Evolutionary conservation across 2,113 vertebrate genomes (phyloP).

Genomic region (Mugil cephalus): DNA sequence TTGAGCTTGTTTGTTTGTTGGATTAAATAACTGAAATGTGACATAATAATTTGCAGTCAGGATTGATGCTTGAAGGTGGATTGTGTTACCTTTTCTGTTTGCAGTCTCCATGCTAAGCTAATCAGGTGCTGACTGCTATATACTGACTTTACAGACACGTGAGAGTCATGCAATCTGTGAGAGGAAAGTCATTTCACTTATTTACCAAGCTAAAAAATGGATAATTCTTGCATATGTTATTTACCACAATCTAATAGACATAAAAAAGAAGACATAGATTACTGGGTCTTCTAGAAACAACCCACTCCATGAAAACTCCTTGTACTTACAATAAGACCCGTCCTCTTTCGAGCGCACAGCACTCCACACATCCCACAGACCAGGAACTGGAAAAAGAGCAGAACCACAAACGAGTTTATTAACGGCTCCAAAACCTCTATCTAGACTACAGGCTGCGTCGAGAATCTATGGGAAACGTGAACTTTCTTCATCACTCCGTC

Average conservation of each 20-base stretch:
- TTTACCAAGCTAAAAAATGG: no score
- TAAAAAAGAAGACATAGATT: neutral
- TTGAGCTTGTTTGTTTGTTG: no score
- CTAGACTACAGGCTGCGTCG: neutral
- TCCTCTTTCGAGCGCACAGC: constrained; percentile 96
- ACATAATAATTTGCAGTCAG: no score
- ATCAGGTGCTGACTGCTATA: no score
- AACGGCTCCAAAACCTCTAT: constrained; percentile 1
- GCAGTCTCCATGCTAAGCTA: no score
- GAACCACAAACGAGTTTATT: constrained; percentile 40
- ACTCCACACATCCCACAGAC: constrained; percentile 96
- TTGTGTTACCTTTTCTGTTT: no score
- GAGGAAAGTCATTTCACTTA: no score
- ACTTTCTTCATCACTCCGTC: neutral
- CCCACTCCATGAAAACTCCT: neutral
- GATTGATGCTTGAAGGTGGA: no score
- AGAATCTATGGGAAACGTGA: neutral
- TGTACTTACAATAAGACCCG: constrained; percentile 95
- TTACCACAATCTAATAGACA: neutral
- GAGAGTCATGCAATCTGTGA: no score
- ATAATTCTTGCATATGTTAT: neutral
- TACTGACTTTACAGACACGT: no score
- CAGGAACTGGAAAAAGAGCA: constrained; percentile 88
- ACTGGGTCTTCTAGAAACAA: neutral
- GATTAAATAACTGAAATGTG: no score